Percentiles rank a stretch among this genome's conserved stretches.
Conservation (phyloP, 1,140 invertebrate genomes). For the Bombus pyrosoma region DNA sequence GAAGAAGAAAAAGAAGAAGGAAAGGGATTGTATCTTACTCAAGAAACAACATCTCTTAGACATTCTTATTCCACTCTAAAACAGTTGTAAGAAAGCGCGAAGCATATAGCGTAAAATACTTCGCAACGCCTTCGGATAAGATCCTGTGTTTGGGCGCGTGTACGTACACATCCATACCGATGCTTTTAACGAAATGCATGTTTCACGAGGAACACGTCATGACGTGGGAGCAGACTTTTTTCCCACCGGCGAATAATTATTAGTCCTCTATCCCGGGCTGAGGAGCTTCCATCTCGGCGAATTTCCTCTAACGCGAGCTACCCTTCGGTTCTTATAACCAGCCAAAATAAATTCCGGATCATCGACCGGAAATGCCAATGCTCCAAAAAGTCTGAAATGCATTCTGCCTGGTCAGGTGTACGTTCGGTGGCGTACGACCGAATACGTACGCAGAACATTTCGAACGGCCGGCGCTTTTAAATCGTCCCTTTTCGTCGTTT, state of each 20-base stretch:
- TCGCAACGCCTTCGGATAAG: constrained; percentile 19
- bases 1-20: neutral
- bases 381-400: neutral
- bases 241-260: neutral
- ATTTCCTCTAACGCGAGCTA: neutral
- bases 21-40: neutral
- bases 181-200: constrained; percentile 43
- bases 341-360: constrained; percentile 8
- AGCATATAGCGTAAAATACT: constrained; percentile 31
- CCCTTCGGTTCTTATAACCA: neutral
- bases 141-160: neutral
- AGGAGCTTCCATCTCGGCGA: neutral
- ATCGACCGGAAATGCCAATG: no score
- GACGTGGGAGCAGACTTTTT: neutral
- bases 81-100: constrained; percentile 8
- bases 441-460: constrained; percentile 15
- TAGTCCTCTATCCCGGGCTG: neutral
- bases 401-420: constrained; percentile 2
- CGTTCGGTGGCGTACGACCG: neutral
- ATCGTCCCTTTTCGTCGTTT: constrained; percentile 48
- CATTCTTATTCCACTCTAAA: constrained; percentile 17
- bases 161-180: neutral
- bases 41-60: neutral
- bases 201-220: constrained; percentile 15
- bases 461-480: constrained; percentile 35